Base-by-base conservation (phyloP, 2,113 vertebrate genomes). In the Trogon melanurus region DNA sequence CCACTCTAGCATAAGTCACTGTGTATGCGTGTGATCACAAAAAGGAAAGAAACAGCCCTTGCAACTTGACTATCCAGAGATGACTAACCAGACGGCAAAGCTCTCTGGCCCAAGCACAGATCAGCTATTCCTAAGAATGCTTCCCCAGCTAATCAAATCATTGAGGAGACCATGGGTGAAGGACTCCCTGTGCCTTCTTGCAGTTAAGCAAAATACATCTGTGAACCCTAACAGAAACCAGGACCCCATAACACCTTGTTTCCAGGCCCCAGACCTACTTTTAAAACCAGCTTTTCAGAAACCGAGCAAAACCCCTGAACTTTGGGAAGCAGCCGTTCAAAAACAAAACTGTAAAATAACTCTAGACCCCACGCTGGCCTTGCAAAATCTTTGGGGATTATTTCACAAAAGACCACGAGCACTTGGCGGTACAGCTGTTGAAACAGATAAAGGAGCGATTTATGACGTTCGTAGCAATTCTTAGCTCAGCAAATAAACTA, bases 341-440 rank as follows among this genome's bases (percentile, higher is more conserved):
- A 96, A 97, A 81, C 95, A 96, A 93, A 93, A 92, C 74, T 85
- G 91, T 93, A 94, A 94, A 93, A 60, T 56, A 90, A 57, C 47
- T 82, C 54, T 80, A 85, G 76, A 75, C 53, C 66, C 29, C 83
- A 16, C 5, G 16, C 71, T 47, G 47, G 73, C 69, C 88, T 96
- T 93, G 91, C 91, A 94, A 93, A 93, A 89, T 22, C 91, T 60
- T 57, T 66, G 25, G 78, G 7, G 26, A 50, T 50, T 82, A 70
- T 93, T 96, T 95, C 44, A 9, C 23, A 85, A 85, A 86, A 83
- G 57, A 51, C 76, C 65, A 53, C 0, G 41, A 64, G 80, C 26
- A 60, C 85, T 96, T 92, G 84, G 88, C 73, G 73, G 95, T 32
- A 51, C 54, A 87, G 91, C 83, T 92, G 80, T 62, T 76, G 80